These are phyloP conservation scores for Mobula birostris DNA, from an alignment of 2,113 vertebrate genomes.

Conservation along the genomic window DNA sequence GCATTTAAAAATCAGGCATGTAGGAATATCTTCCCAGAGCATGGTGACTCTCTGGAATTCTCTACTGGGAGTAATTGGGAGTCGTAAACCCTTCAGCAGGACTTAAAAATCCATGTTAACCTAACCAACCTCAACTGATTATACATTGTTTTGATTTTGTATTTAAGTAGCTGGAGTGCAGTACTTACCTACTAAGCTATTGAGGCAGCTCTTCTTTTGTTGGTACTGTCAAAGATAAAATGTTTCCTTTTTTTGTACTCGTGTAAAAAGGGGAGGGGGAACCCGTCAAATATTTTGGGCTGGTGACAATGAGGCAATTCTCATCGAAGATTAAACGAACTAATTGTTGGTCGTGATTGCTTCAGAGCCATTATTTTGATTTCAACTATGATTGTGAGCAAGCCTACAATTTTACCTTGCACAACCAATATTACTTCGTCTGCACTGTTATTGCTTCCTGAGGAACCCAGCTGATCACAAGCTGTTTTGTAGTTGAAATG, in stretches of 20 bases:
- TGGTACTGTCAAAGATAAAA: too few species aligned
- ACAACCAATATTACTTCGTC: constrained; percentile 7
- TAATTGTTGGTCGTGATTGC: not conserved
- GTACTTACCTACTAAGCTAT: too few species aligned
- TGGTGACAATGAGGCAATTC: not conserved
- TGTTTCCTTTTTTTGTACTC: not conserved
- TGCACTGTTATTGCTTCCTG: not conserved
- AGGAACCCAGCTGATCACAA: not conserved
- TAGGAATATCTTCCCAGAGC: too few species aligned
- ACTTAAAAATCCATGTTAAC: too few species aligned
- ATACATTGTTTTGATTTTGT: too few species aligned
- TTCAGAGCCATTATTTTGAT: not conserved
- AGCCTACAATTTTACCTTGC: not conserved
- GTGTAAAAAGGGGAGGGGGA: not conserved
- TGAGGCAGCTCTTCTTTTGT: too few species aligned
- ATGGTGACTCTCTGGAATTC: too few species aligned
- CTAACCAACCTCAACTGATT: too few species aligned
- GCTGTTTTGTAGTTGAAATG: not conserved
- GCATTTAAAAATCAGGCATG: too few species aligned
- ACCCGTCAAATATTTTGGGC: not conserved
- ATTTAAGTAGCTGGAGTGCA: too few species aligned
- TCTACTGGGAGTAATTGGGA: too few species aligned
- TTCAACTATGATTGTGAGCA: not conserved
- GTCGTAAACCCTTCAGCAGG: too few species aligned
- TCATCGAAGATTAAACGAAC: not conserved